A percentile compares a stretch with the other conserved stretches of the same genome.
These are phyloP conservation scores for Cantharis flavilabris DNA, from an alignment of 2,888 invertebrate genomes.

Conservation along the genomic window DNA sequence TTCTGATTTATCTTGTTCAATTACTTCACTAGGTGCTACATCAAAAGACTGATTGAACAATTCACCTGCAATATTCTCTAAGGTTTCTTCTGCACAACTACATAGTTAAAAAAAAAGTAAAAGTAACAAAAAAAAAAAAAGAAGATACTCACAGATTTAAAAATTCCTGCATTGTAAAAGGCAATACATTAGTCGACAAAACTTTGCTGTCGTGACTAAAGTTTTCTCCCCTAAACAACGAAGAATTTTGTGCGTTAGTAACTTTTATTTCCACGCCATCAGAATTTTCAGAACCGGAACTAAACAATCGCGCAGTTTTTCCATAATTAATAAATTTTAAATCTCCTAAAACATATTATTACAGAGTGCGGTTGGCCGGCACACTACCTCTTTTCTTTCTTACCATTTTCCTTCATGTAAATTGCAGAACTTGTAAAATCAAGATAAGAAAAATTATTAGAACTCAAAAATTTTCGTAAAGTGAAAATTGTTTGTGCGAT, in stretches of 20 bases:
- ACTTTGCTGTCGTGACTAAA: no score
- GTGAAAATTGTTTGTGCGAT: slow-evolving; percentile 74
- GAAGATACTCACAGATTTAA: neutral
- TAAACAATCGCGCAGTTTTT: neutral
- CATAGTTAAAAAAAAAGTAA: neutral
- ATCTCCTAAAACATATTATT: neutral
- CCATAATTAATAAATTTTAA: neutral
- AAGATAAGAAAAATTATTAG: slow-evolving; percentile 79
- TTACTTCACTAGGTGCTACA: neutral
- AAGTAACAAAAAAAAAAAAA: neutral
- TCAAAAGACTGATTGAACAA: neutral
- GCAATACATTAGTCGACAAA: neutral
- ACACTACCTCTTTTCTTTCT: neutral
- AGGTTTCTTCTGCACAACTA: neutral
- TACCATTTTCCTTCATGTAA: slow-evolving; percentile 70
- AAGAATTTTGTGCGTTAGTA: neutral
- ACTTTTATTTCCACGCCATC: neutral
- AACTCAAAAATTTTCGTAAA: slow-evolving; percentile 78
- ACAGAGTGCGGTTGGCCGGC: neutral
- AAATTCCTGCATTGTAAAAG: neutral
- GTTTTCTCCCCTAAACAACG: no score
- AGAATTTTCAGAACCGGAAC: neutral
- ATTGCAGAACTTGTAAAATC: slow-evolving; percentile 76
- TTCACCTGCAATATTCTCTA: neutral
- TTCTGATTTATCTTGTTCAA: neutral